Conservation (phyloP, 2,797 vertebrate genomes). For the Peromyscus attwateri region DNA sequence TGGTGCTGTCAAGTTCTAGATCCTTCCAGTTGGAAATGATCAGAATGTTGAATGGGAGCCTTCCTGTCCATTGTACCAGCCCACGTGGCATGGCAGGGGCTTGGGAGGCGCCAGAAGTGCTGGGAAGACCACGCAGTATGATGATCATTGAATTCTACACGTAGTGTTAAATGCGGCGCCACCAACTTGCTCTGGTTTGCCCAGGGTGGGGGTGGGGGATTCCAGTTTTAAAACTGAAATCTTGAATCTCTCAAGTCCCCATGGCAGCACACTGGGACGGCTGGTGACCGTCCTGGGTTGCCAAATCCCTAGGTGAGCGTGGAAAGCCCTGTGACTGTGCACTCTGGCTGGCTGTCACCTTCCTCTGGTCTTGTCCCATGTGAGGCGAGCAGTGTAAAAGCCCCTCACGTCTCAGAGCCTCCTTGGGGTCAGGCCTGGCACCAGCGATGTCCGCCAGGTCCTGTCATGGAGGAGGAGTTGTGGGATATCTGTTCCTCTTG, state of each 20-base stretch:
- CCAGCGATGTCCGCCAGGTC: too few relatives aligned
- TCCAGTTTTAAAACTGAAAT: not conserved
- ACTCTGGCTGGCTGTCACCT: rapidly evolving
- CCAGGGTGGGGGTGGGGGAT: not conserved
- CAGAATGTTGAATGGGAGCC: too few relatives aligned
- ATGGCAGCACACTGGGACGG: not conserved
- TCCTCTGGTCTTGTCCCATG: not conserved
- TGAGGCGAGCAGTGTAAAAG: rapidly evolving
- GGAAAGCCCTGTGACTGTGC: not conserved
- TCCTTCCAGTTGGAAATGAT: not conserved
- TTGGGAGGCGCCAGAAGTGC: not conserved
- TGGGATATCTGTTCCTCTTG: rapidly evolving
- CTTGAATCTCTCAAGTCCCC: not conserved
- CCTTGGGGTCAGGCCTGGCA: not conserved
- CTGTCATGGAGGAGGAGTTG: not conserved
- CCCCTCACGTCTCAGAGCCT: not conserved
- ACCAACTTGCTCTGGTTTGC: not conserved
- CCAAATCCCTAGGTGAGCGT: not conserved
- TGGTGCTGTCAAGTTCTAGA: not conserved
- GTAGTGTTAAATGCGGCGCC: not conserved
- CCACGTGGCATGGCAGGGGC: rapidly evolving
- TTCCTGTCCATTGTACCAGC: not conserved
- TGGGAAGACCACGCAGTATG: not conserved
- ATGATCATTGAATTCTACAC: not conserved
- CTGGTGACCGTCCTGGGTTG: not conserved